These are phyloP conservation scores for Caenorhabditis doughertyi DNA, from an alignment of 2,888 invertebrate species.

Conservation along the genomic window DNA sequence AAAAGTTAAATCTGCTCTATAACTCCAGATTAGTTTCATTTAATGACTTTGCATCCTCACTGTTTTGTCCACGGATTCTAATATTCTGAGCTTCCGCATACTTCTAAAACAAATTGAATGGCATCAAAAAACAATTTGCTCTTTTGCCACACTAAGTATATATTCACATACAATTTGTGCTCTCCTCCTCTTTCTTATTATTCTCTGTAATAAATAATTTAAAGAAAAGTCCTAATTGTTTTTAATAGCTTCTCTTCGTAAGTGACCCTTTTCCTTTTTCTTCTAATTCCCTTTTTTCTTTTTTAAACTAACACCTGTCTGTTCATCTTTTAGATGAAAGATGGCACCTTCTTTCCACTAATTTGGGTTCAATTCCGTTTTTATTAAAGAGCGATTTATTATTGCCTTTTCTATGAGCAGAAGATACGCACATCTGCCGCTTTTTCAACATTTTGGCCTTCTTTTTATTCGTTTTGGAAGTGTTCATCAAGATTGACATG, in stretches of 20 bases:
- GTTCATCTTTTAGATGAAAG: constrained; percentile 22
- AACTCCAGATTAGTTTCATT: no score
- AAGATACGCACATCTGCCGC: constrained; percentile 1
- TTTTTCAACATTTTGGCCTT: constrained; percentile 24
- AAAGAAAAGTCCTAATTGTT: constrained; percentile 52
- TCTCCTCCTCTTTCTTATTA: background rate
- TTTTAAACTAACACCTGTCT: constrained; percentile 14
- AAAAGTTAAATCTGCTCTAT: no score
- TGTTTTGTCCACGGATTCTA: no score
- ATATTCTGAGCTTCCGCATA: no score
- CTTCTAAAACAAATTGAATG: constrained; percentile 1
- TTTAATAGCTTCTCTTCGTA: constrained; percentile 41
- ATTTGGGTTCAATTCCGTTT: constrained; percentile 14
- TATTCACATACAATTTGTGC: background rate
- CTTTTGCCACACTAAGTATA: background rate
- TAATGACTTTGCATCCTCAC: background rate
- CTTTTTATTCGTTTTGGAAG: background rate
- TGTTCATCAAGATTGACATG: background rate
- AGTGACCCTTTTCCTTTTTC: background rate
- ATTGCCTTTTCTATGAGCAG: constrained; percentile 8
- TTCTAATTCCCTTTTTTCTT: background rate
- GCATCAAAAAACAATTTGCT: constrained; percentile 26
- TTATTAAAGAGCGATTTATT: constrained; percentile 33
- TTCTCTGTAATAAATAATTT: constrained; percentile 33
- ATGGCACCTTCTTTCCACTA: constrained; percentile 32